These are phyloP conservation scores for Ooceraea biroi DNA, from an alignment of 1,140 invertebrate species.

Conservation along the genomic window DNA sequence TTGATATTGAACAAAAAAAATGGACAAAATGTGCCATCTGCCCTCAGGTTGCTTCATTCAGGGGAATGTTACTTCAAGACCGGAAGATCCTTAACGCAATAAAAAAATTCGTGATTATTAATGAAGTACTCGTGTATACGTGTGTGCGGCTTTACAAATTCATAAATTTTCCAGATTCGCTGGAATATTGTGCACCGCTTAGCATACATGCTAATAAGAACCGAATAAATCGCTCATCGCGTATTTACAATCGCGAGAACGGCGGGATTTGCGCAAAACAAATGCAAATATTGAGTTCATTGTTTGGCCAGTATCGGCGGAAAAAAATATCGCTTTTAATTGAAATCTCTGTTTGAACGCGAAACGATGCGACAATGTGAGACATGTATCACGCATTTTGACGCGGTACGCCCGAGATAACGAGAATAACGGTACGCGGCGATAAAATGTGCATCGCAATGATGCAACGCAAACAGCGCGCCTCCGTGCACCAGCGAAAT, in stretches of 20 bases:
- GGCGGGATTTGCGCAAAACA: slow-evolving; percentile 7
- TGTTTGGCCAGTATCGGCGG: background rate
- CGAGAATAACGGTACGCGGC: slow-evolving; percentile 28
- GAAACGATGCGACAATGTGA: slow-evolving; percentile 27
- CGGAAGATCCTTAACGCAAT: background rate
- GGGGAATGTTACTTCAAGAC: background rate
- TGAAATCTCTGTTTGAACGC: slow-evolving; percentile 37
- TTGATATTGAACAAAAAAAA: too few relatives aligned
- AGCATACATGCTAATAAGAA: slow-evolving; percentile 34
- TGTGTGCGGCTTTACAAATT: background rate
- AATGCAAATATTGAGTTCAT: slow-evolving; percentile 47
- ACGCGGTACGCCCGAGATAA: slow-evolving; percentile 27
- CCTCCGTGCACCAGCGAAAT: slow-evolving; percentile 23
- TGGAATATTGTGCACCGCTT: background rate
- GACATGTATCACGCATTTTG: slow-evolving; percentile 44
- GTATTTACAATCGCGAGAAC: slow-evolving; percentile 34
- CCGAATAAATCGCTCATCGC: slow-evolving; percentile 9
- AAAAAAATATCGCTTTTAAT: slow-evolving; percentile 46
- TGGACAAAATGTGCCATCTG: too few relatives aligned
- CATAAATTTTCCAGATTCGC: background rate
- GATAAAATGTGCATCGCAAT: slow-evolving; percentile 41
- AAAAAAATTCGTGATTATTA: slow-evolving; percentile 1
- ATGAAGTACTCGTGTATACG: background rate
- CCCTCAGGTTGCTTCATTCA: too few relatives aligned
- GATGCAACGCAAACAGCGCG: slow-evolving; percentile 40